Conservation (phyloP, 1,140 invertebrate genomes). For the Ceratosolen fusciceps region DNA sequence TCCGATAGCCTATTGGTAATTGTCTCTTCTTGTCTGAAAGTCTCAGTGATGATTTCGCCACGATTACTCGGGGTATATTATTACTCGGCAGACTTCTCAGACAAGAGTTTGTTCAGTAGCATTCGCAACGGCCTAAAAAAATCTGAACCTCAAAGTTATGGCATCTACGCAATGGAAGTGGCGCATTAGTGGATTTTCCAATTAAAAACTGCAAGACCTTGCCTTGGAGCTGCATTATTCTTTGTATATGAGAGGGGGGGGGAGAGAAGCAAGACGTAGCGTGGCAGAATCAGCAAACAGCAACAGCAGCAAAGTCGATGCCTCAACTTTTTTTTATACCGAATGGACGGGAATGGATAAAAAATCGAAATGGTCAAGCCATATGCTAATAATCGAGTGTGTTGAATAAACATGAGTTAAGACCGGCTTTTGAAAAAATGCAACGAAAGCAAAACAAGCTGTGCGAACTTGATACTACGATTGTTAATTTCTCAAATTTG, state of each 20-base stretch:
- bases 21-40: no score
- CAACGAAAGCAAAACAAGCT: not conserved
- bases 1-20: no score
- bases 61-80: no score
- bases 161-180: no score
- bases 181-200: no score
- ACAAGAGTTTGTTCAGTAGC: no score
- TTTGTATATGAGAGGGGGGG: not conserved
- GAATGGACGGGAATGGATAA: not conserved
- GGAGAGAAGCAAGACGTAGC: no score
- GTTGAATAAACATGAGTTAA: conserved; percentile 22
- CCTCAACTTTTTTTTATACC: not conserved
- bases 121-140: no score
- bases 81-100: no score
- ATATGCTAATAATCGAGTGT: conserved; percentile 7
- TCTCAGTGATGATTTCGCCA: no score
- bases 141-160: no score
- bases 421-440: conserved; percentile 12
- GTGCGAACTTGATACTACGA: not conserved
- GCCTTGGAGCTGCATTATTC: not conserved
- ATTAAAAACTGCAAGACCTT: no score
- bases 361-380: conserved; percentile 8
- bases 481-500: conserved; percentile 23
- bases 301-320: not conserved
- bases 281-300: not conserved